Conservation (phyloP, 2,797 vertebrate species). For the Dryobates pubescens region DNA sequence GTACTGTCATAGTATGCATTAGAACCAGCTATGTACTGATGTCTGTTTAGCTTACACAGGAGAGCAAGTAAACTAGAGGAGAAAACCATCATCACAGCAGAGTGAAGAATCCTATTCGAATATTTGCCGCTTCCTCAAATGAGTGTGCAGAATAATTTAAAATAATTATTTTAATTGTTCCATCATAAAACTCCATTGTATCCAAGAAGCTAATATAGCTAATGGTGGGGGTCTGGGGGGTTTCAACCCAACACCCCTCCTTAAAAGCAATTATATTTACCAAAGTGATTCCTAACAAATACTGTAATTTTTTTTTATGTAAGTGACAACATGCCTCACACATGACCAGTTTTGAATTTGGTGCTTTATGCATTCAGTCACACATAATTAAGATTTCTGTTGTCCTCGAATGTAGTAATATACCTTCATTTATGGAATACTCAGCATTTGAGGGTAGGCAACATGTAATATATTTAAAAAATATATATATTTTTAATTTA, state of each 20-base stretch:
- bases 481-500: not conserved
- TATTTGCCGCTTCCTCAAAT: not conserved
- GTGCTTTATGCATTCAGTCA: not conserved
- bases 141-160: not conserved
- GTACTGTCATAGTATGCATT: not conserved
- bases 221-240: not conserved
- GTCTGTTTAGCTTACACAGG: not conserved
- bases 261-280: not conserved
- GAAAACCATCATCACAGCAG: not conserved
- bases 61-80: not conserved
- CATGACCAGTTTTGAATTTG: not conserved
- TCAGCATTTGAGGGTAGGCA: not conserved
- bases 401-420: not conserved
- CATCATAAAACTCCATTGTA: not conserved
- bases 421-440: not conserved
- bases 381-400: not conserved
- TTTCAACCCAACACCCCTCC: not conserved
- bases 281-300: not conserved
- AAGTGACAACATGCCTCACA: not conserved
- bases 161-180: not conserved
- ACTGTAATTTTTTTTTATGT: not conserved
- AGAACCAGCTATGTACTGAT: not conserved
- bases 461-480: not conserved
- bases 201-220: not conserved
- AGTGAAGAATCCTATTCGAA: not conserved